phyloP scores from a whole-genome alignment of 2,888 invertebrate species.

The Phrixothrix hirtus region DNA sequence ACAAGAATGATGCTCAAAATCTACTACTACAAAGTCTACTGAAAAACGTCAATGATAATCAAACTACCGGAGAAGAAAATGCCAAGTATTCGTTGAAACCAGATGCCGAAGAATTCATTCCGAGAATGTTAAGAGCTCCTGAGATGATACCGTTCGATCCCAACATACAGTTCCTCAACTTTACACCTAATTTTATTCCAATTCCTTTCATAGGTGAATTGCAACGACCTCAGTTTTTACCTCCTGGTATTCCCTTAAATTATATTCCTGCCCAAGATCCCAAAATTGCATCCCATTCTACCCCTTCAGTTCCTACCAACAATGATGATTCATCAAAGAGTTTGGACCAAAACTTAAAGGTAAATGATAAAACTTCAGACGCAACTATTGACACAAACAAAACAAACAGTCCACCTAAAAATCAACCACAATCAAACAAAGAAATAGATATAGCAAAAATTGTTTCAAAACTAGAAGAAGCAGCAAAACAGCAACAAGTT shows the following conservation, averaged over 20 bases:
- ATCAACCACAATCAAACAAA: conserved; percentile 26
- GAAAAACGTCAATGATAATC: conserved; percentile 3
- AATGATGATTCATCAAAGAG: not conserved
- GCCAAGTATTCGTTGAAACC: conserved; percentile 43
- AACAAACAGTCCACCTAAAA: not conserved
- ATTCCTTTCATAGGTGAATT: conserved; percentile 44
- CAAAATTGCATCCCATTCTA: conserved; percentile 33
- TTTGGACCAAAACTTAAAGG: not conserved
- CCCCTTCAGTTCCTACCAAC: not conserved
- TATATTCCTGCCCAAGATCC: conserved; percentile 47
- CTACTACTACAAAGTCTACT: conserved; percentile 7
- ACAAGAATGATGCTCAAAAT: conserved; percentile 10
- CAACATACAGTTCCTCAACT: conserved; percentile 44
- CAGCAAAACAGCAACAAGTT: conserved; percentile 47
- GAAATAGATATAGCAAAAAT: conserved; percentile 52
- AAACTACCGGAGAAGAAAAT: conserved; percentile 4
- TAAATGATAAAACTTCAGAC: not conserved
- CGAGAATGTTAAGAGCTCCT: conserved; percentile 45
- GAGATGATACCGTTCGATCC: conserved; percentile 38
- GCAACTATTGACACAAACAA: not conserved
- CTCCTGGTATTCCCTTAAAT: conserved; percentile 47
- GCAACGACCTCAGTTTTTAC: conserved; percentile 35
- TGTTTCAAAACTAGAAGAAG: conserved; percentile 55
- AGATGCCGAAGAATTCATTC: conserved; percentile 56
- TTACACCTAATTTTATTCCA: conserved; percentile 49